Percentiles rank a stretch among this genome's conserved stretches.
Conservation (phyloP, 2,888 invertebrate species). For the Campoletis raptor region DNA sequence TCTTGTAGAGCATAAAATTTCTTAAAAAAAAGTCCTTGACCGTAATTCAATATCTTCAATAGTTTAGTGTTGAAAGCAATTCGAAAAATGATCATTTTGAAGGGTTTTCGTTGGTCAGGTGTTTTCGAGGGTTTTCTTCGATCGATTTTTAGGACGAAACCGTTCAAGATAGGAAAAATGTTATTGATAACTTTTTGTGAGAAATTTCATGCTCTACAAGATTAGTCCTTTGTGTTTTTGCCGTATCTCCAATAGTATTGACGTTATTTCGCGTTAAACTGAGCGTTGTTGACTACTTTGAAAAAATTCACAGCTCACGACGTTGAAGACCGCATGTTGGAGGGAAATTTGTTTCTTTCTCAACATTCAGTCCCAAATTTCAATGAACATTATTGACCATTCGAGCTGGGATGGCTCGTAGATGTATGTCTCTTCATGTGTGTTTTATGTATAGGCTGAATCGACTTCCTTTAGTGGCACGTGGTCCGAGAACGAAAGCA, state of each 20-base stretch:
- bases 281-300: background rate
- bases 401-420: background rate
- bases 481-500: slow-evolving; percentile 66
- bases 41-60: background rate
- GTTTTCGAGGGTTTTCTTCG: background rate
- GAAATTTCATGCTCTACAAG: background rate
- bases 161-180: background rate
- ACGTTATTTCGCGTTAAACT: background rate
- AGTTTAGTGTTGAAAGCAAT: background rate
- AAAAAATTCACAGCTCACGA: background rate
- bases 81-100: background rate
- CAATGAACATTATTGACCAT: background rate
- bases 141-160: background rate
- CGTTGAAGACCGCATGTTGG: background rate
- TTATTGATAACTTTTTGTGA: background rate
- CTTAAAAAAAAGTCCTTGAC: background rate
- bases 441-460: slow-evolving; percentile 36
- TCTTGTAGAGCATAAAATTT: background rate
- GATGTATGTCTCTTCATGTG: slow-evolving; percentile 10
- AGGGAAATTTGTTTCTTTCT: background rate
- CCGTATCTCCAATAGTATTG: background rate
- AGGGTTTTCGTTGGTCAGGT: background rate
- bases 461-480: slow-evolving; percentile 64
- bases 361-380: background rate
- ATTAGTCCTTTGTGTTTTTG: background rate